Conservation (phyloP, 1,140 invertebrate species). For the Sycobia sp. region DNA sequence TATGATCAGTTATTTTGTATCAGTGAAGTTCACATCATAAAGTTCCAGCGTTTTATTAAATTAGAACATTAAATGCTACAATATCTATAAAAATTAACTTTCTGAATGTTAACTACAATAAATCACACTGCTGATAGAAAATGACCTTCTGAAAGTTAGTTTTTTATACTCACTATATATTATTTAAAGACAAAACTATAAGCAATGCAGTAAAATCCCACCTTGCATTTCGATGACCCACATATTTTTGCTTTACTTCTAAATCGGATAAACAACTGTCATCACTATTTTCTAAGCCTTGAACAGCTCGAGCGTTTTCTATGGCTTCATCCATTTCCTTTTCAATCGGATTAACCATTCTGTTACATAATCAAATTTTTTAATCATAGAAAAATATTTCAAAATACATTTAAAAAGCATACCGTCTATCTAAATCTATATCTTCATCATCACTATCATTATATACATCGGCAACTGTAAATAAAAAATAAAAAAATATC, state of each 20-base stretch:
- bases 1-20: conserved; percentile 13
- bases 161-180: conserved; percentile 15
- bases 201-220: conserved; percentile 45
- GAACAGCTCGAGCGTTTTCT: conserved; percentile 38
- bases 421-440: conserved; percentile 47
- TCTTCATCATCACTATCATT: conserved; percentile 60
- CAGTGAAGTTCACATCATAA: conserved; percentile 12
- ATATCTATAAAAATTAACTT: conserved; percentile 15
- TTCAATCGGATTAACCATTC: conserved; percentile 50
- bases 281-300: conserved; percentile 45
- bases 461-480: conserved; percentile 54
- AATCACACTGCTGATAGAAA: too few species aligned
- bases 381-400: not conserved
- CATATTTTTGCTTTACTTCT: conserved; percentile 73
- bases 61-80: conserved; percentile 9
- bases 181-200: not conserved
- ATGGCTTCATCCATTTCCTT: conserved; percentile 55
- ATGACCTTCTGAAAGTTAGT: conserved; percentile 13
- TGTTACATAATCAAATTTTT: conserved; percentile 29
- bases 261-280: conserved; percentile 51
- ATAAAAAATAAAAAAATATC: conserved; percentile 37
- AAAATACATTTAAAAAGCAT: conserved; percentile 7
- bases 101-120: conserved; percentile 11
- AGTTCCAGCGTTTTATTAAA: conserved; percentile 5
- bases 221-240: conserved; percentile 84